phyloP scores from a whole-genome alignment of 2,888 invertebrate genomes.

The Hemaris fuciformis region DNA sequence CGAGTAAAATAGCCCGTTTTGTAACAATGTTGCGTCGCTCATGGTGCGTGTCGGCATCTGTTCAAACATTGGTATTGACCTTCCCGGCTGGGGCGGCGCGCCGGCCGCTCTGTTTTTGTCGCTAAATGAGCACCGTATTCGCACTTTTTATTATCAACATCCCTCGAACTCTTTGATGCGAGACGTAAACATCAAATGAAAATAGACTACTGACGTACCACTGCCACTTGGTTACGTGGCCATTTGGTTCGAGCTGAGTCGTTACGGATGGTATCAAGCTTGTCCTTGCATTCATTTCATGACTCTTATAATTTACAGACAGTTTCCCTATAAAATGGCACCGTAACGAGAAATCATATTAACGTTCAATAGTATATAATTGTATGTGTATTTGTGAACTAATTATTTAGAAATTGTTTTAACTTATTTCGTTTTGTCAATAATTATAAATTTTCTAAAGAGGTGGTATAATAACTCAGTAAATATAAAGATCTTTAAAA shows the following conservation, averaged over 20 bases:
- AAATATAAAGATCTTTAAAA: too few relatives aligned
- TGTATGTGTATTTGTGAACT: too few relatives aligned
- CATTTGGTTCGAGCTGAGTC: not conserved
- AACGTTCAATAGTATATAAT: too few relatives aligned
- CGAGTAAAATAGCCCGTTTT: not conserved
- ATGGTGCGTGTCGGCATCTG: slow-evolving; percentile 31
- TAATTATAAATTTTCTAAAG: too few relatives aligned
- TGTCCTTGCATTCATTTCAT: not conserved
- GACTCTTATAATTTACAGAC: too few relatives aligned
- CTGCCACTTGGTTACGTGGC: not conserved
- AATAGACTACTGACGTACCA: slow-evolving; percentile 1
- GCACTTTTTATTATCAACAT: slow-evolving; percentile 8
- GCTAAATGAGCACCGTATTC: slow-evolving; percentile 17
- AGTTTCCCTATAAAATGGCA: too few relatives aligned
- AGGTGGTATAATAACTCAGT: too few relatives aligned
- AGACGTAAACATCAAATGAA: not conserved
- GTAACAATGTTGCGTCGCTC: not conserved
- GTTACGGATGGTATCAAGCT: not conserved
- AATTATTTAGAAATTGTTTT: too few relatives aligned
- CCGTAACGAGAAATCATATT: too few relatives aligned
- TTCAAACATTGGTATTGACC: slow-evolving; percentile 52
- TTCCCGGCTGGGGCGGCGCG: slow-evolving; percentile 30
- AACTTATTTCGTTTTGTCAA: too few relatives aligned
- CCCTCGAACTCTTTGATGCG: not conserved
- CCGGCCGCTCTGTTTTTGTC: slow-evolving; percentile 20